Evolutionary conservation across 2,888 invertebrate species (phyloP).

Genomic region (Macrophya alboannulata): DNA sequence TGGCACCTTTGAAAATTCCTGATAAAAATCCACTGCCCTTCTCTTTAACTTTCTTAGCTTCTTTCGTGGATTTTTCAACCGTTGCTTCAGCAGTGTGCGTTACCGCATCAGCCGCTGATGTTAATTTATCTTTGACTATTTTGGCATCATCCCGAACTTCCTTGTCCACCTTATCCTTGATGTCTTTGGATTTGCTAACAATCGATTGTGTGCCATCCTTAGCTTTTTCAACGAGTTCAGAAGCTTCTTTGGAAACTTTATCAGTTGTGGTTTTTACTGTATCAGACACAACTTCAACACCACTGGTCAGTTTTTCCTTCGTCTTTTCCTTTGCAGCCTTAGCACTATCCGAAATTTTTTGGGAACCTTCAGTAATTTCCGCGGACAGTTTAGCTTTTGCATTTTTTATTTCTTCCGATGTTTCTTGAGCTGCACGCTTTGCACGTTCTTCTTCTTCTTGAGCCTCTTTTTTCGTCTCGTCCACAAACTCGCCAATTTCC

Average conservation of each 20-base stretch:
- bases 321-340: slow-evolving; percentile 79
- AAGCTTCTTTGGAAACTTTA: slow-evolving; percentile 54
- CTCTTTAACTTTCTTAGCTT: slow-evolving; percentile 64
- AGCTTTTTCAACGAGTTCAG: slow-evolving; percentile 56
- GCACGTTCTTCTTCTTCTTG: slow-evolving; percentile 59
- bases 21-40: slow-evolving; percentile 65
- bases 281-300: slow-evolving; percentile 47
- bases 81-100: slow-evolving; percentile 53
- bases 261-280: too few relatives aligned
- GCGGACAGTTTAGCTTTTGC: slow-evolving; percentile 28
- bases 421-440: slow-evolving; percentile 58
- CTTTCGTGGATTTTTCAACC: slow-evolving; percentile 57
- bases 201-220: slow-evolving; percentile 13
- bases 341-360: slow-evolving; percentile 67
- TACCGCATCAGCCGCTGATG: slow-evolving; percentile 59
- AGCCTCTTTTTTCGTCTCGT: slow-evolving; percentile 65
- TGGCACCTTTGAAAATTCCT: slow-evolving; percentile 62
- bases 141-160: slow-evolving; percentile 61
- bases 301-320: slow-evolving; percentile 60
- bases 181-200: slow-evolving; percentile 55
- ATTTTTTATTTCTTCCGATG: slow-evolving; percentile 63
- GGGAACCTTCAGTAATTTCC: slow-evolving; percentile 50
- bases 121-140: slow-evolving; percentile 62
- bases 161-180: slow-evolving; percentile 64
- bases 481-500: slow-evolving; percentile 65